A percentile compares a stretch with the other conserved stretches of the same genome.
Conservation (phyloP, 2,797 vertebrate genomes). For the Neosilurus mollespiculum region DNA sequence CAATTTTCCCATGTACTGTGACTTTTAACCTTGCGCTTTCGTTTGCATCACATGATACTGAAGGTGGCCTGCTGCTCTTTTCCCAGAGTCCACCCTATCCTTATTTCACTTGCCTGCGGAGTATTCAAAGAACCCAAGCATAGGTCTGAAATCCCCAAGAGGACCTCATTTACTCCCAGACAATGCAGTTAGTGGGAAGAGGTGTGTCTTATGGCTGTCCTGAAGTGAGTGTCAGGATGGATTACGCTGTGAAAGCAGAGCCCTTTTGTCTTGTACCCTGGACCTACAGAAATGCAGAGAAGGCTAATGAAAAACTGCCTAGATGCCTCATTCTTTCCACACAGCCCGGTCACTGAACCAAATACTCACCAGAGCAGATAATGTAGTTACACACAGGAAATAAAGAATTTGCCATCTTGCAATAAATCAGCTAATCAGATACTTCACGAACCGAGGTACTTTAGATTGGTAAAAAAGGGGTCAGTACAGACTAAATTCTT, state of each 20-base stretch:
- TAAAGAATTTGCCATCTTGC: background rate
- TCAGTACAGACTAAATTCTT: too few relatives aligned
- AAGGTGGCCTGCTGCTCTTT: slow-evolving; percentile 27
- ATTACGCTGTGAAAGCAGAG: slow-evolving; percentile 58
- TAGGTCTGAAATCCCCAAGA: background rate
- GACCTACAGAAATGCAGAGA: background rate
- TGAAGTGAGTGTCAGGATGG: slow-evolving; percentile 44
- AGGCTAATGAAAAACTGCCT: background rate
- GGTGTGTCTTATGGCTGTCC: slow-evolving; percentile 22
- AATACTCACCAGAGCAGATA: background rate
- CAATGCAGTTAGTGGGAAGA: slow-evolving; percentile 44
- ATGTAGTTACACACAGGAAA: background rate
- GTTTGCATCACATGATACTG: background rate
- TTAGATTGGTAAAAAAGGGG: background rate
- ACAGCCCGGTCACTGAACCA: background rate
- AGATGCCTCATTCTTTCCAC: background rate
- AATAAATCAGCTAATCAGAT: slow-evolving; percentile 8
- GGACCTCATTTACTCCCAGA: slow-evolving; percentile 27
- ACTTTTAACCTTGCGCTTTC: background rate
- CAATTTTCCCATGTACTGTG: background rate
- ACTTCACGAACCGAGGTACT: background rate
- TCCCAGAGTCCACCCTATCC: slow-evolving; percentile 42
- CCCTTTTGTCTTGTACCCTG: slow-evolving; percentile 52
- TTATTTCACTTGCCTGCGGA: background rate
- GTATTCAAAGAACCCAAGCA: slow-evolving; percentile 19